Base-by-base conservation (phyloP, 2,888 invertebrate species). In the Galeopsomyia nigrocyanea region DNA sequence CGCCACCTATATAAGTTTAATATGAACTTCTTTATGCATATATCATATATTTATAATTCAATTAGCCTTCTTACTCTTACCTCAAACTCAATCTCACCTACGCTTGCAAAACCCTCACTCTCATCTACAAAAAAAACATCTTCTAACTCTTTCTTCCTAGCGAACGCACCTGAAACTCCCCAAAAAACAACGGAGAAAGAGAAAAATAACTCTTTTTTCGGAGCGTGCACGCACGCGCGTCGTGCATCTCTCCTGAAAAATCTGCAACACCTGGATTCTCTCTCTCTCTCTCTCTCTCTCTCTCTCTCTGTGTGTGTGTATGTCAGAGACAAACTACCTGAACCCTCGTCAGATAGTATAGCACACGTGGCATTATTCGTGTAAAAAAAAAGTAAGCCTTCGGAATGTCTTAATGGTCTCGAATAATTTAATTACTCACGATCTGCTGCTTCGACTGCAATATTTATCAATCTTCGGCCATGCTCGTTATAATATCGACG, bases 301-400 rank as follows among this genome's bases (percentile, higher is more conserved):
- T n/a, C n/a, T n/a, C n/a, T n/a, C n/a, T 50, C 19, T 39, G 50
- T 46, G 53, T 13, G 19, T n/a, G 19, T 21, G 19, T 9, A 75
- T 80, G 82, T 81, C 81, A 81, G 80, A 82, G 82, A 82, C 78
- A 81, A 82, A 82, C 79, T 80, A 82, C 79, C 78, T 76, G 79
- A 75, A 76, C 75, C 77, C 77, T 76, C 72, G 77, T 77, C 73
- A 70, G 72, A 57, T 70, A 56, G 47, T 56, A 68, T 14, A 55
- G 68, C 78, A 77, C 78, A 79, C 79, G 80, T 80, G 80, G 79
- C 78, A 79, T 80, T 81, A n/a, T n/a, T n/a, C n/a, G n/a, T n/a
- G n/a, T n/a, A n/a, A n/a, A n/a, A n/a, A n/a, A n/a, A n/a, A n/a
- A n/a, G n/a, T 71, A 62, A 76, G 79, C 77, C 39, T 19, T n/a